phyloP scores from a whole-genome alignment of 2,888 invertebrate species.

The Leptogaster cylindrica region DNA sequence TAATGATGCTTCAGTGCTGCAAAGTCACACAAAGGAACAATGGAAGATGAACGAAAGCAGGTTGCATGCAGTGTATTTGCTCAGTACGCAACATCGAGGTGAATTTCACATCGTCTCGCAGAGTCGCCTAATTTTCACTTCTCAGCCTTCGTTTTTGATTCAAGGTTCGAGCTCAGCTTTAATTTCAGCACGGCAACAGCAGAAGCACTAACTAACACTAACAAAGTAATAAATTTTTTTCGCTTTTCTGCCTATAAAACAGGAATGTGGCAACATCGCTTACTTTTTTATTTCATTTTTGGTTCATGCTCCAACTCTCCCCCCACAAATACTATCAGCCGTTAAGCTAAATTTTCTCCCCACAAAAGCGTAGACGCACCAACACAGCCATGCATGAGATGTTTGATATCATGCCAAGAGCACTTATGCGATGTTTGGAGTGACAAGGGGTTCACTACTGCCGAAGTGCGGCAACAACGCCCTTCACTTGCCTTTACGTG shows the following conservation, averaged over 20 bases:
- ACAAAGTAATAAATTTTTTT: no score
- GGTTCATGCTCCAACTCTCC: slow-evolving; percentile 36
- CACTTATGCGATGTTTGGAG: no score
- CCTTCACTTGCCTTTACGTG: no score
- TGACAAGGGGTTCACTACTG: no score
- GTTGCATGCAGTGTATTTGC: no score
- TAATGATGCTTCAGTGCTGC: no score
- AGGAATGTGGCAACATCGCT: slow-evolving; percentile 18
- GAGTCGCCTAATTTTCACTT: slow-evolving; percentile 5
- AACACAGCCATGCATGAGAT: no score
- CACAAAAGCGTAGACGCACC: no score
- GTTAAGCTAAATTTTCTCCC: no score
- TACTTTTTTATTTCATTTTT: slow-evolving; percentile 19
- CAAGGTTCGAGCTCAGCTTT: slow-evolving; percentile 29
- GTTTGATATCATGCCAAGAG: no score
- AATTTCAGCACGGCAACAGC: slow-evolving; percentile 39
- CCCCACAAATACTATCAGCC: neutral
- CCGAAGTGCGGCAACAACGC: slow-evolving; percentile 3
- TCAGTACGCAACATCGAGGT: slow-evolving; percentile 8
- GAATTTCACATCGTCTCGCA: slow-evolving; percentile 1
- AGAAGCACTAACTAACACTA: no score
- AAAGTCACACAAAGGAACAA: slow-evolving; percentile 9
- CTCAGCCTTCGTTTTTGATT: slow-evolving; percentile 6
- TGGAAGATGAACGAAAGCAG: neutral
- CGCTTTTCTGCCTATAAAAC: neutral